Base-by-base conservation (phyloP, 2,888 invertebrate species). In the Cryptus viduatorius region DNA sequence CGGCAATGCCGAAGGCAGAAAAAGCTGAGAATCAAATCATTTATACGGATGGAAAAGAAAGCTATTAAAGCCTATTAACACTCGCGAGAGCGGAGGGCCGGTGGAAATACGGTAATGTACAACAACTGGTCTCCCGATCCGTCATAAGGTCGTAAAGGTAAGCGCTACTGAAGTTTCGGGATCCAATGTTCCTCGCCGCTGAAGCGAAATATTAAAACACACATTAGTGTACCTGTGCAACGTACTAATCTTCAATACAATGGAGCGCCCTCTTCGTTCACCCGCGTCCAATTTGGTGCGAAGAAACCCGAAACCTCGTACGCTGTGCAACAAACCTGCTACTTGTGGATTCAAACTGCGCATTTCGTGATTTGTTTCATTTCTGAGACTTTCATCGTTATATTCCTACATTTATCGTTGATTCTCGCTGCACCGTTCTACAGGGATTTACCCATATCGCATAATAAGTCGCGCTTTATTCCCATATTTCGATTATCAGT, bases 241-340 rank as follows among this genome's bases (percentile, higher is more conserved):
- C 82, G 87, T 81, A 88, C 87, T 90, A 89, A 89, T 89, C 87
- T 86, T 87, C 89, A 86, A 89, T 89, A 88, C 86, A 89, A 87
- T 88, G 82, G 86, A 1, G 69, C 83, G 88, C 88, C 87, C 87
- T 85, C 78, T 59, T 85, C 87, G 86, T 82, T 82, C 83, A 85
- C 85, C 88, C 79, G 72, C 83, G 64, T 84, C 82, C 82, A 86
- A 88, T 88, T 87, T 87, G 68, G 59, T 19, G 24, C 56, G 37
- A 56, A 80, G 86, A 87, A 87, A 84, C 64, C 72, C 67, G 65
- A 85, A 64, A 82, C 79, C 75, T 53, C 7, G 16, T 5, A 10
- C 53, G 8, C 8, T 10, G 16, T 10, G 16, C 7, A 50, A 53
- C 8, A 3, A 53, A 53, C 16, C 8, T 53, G 8, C 2, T 24